Percentiles rank a stretch among this genome's conserved stretches.
Conservation (phyloP, 2,113 vertebrate species). For the Brachyhypopomus gauderio region DNA sequence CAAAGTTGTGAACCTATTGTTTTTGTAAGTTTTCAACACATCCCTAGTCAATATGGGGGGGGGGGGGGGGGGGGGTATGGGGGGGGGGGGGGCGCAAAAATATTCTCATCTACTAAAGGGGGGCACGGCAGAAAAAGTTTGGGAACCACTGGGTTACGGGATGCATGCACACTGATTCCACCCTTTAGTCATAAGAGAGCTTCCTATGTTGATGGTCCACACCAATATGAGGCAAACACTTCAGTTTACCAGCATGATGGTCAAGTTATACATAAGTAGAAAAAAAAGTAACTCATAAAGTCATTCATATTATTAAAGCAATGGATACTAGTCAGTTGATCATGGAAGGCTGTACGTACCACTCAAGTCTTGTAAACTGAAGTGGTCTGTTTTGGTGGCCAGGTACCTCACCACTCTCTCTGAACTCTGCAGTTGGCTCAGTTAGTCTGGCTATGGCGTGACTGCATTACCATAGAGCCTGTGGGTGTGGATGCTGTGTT, state of each 20-base stretch:
- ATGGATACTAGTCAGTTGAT: too few relatives aligned
- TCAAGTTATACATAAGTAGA: not conserved
- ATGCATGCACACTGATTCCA: conserved; percentile 21
- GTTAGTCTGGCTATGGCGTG: not conserved
- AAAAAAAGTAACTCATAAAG: too few relatives aligned
- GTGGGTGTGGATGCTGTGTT: not conserved
- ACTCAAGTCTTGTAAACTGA: conserved; percentile 36
- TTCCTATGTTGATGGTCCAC: conserved; percentile 18
- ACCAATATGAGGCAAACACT: conserved; percentile 4
- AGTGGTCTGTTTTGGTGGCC: conserved; percentile 1
- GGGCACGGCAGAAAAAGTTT: too few relatives aligned
- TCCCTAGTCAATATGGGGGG: too few relatives aligned
- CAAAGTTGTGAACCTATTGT: too few relatives aligned
- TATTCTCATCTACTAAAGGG: too few relatives aligned
- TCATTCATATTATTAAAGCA: not conserved
- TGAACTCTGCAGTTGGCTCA: not conserved
- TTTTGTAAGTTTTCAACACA: too few relatives aligned
- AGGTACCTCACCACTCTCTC: not conserved
- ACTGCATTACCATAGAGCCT: not conserved
- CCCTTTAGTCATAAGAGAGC: not conserved
- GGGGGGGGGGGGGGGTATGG: too few relatives aligned
- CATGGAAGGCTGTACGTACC: not conserved
- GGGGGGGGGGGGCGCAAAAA: too few relatives aligned
- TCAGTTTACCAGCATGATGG: conserved; percentile 34
- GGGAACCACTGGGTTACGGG: not conserved